Conservation (phyloP, 2,888 invertebrate genomes). For the Rugalucina vietnamica region DNA sequence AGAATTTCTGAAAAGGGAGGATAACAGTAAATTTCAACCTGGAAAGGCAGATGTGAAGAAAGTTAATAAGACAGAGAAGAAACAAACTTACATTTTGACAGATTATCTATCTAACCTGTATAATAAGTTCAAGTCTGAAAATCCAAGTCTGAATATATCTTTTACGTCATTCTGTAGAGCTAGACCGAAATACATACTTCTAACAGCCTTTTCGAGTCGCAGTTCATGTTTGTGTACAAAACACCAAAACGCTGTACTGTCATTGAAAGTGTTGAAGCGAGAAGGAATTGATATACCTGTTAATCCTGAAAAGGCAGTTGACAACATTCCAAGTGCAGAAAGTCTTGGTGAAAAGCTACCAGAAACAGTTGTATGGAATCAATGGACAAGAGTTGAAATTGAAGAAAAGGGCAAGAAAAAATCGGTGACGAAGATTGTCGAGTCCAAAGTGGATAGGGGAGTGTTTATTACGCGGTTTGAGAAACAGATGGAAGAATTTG, state of each 20-base stretch:
- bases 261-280: conserved; percentile 29
- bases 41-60: conserved; percentile 45
- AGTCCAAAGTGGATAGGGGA: background rate
- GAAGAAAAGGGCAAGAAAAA: conserved; percentile 48
- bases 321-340: conserved; percentile 1
- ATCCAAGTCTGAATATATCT: conserved; percentile 40
- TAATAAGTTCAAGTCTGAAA: conserved; percentile 44
- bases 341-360: conserved; percentile 9
- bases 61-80: conserved; percentile 23
- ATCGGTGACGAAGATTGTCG: conserved; percentile 39
- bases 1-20: conserved; percentile 39
- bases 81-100: conserved; percentile 28
- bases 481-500: conserved; percentile 50
- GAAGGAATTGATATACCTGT: conserved; percentile 14
- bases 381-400: conserved; percentile 40
- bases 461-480: conserved; percentile 29
- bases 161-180: conserved; percentile 44
- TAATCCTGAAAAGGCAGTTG: conserved; percentile 27
- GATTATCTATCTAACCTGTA: conserved; percentile 44
- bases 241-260: conserved; percentile 51
- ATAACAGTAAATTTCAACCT: conserved; percentile 41
- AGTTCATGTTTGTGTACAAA: conserved; percentile 44
- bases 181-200: conserved; percentile 37
- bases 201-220: conserved; percentile 23
- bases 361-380: conserved; percentile 16